phyloP scores from a whole-genome alignment of 2,797 vertebrate species.

The Anabacerthia variegaticeps region DNA sequence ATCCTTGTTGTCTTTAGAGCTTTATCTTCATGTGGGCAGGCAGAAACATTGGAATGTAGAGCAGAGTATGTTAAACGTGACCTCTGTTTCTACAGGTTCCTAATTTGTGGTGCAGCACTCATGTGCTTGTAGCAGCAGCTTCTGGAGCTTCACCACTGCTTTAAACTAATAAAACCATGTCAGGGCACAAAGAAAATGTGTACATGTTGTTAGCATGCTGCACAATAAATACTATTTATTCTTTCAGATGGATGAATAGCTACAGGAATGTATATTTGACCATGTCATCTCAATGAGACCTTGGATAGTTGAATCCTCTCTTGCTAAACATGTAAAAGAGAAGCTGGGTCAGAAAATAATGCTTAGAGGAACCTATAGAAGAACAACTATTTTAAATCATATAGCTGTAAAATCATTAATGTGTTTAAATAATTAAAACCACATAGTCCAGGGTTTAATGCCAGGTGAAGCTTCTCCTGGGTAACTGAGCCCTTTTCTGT shows the following conservation, averaged over 20 bases:
- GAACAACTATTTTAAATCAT: background rate
- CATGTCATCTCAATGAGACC: background rate
- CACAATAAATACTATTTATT: background rate
- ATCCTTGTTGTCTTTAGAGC: background rate
- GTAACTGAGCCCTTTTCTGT: background rate
- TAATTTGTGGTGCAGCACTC: background rate
- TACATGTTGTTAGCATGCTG: background rate
- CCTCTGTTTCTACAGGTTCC: background rate
- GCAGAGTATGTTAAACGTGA: background rate
- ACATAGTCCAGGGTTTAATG: background rate
- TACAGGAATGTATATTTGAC: background rate
- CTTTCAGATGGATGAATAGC: background rate
- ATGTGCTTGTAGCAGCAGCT: background rate
- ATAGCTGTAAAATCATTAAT: background rate
- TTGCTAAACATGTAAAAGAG: background rate
- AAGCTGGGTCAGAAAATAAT: background rate
- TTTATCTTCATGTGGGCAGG: background rate
- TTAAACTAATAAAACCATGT: background rate
- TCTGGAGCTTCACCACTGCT: background rate
- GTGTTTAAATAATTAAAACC: background rate
- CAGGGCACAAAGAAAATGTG: background rate
- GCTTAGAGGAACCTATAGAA: background rate
- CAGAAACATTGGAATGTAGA: background rate
- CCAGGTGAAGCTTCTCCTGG: background rate
- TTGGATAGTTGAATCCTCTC: background rate